Evolutionary conservation across 2,797 vertebrate genomes (phyloP).

Genomic region (Gallinago solitaria): DNA sequence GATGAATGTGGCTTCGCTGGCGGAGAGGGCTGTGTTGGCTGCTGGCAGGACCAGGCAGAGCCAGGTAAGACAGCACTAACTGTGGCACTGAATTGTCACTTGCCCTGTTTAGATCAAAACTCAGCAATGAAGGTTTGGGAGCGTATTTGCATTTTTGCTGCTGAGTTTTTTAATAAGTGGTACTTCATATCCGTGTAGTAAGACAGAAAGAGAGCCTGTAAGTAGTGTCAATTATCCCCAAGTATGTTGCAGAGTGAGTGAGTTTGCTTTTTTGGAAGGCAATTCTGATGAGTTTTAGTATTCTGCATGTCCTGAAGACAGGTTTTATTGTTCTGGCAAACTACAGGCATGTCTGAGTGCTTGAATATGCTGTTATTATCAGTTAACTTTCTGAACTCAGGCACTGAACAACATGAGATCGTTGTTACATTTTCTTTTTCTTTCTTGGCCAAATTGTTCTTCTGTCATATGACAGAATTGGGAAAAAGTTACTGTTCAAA

Average conservation of each 20-base stretch:
- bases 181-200: not conserved
- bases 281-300: not conserved
- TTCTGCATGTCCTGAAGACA: not conserved
- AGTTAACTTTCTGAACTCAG: not conserved
- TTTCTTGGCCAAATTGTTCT: not conserved
- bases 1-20: accelerated
- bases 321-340: not conserved
- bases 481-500: not conserved
- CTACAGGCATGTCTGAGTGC: not conserved
- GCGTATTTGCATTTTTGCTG: not conserved
- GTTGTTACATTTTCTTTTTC: not conserved
- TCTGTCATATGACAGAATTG: not conserved
- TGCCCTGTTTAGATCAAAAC: not conserved
- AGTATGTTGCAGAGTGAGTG: not conserved
- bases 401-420: not conserved
- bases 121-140: not conserved
- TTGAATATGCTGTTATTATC: not conserved
- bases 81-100: not conserved
- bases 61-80: not conserved
- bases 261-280: not conserved
- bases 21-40: not conserved
- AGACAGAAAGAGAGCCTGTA: not conserved
- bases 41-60: not conserved
- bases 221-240: not conserved
- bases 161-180: not conserved